Conservation (phyloP, 2,113 vertebrate species). For the Lepus europaeus region DNA sequence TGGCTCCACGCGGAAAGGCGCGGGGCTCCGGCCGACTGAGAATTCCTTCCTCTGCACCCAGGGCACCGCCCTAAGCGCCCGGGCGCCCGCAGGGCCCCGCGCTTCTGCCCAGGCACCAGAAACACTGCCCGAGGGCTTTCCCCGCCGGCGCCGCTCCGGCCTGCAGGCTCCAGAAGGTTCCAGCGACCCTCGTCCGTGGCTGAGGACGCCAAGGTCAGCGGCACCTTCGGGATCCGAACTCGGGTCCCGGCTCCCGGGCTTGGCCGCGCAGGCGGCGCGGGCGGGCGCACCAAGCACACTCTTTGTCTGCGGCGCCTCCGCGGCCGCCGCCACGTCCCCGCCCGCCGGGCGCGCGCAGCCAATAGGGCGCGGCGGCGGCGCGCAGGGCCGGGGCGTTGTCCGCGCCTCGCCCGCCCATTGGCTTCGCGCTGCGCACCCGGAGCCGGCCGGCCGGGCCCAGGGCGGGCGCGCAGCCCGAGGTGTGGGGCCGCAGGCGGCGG, state of each 20-base stretch:
- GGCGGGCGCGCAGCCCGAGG: constrained; percentile 48
- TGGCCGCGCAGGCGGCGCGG: neutral
- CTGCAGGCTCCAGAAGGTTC: neutral
- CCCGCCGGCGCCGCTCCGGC: neutral
- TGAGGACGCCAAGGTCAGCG: neutral
- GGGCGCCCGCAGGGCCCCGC: no score
- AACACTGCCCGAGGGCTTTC: neutral
- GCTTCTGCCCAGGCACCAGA: no score
- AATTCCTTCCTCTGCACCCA: no score
- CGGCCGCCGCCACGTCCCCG: neutral
- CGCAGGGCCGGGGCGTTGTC: constrained; percentile 89
- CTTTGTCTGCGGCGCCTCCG: constrained; percentile 70
- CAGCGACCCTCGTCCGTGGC: neutral
- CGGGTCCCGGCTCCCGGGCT: neutral
- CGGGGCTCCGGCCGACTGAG: no score
- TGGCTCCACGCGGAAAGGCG: no score
- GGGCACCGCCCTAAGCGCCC: no score
- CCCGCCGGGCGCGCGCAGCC: neutral
- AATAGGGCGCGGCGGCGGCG: constrained; percentile 29
- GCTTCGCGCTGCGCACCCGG: constrained; percentile 57
- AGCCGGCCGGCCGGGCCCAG: neutral
- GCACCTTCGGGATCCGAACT: neutral
- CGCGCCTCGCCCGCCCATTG: constrained; percentile 84
- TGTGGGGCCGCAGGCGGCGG: neutral
- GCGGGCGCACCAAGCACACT: constrained; percentile 72